Evolutionary conservation across 1,140 invertebrate genomes (phyloP).

Genomic region (Cotesia glomerata): DNA sequence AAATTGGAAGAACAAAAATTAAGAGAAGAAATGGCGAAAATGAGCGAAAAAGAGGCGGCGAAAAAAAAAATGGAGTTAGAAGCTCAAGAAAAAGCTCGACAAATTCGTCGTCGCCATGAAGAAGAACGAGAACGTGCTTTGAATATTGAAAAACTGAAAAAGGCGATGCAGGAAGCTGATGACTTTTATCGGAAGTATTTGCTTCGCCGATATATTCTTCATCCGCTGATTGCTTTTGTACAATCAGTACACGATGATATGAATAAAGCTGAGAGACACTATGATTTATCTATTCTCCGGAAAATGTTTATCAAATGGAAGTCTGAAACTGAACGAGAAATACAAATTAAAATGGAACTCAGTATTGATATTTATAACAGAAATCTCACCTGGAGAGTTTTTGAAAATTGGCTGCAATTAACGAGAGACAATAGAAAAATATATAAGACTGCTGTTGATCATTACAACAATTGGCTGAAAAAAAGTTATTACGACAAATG

Average conservation of each 20-base stretch:
- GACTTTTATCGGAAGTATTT: constrained; percentile 50
- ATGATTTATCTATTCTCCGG: constrained; percentile 30
- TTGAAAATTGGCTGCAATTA: constrained; percentile 44
- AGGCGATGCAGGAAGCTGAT: constrained; percentile 41
- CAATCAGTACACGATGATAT: constrained; percentile 39
- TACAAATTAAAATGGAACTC: constrained; percentile 35
- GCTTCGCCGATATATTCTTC: constrained; percentile 46
- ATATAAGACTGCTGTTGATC: constrained; percentile 51
- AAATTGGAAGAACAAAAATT: constrained; percentile 43
- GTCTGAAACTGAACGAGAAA: not conserved
- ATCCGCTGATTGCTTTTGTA: constrained; percentile 44
- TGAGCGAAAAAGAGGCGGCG: constrained; percentile 38
- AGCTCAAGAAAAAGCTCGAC: constrained; percentile 45
- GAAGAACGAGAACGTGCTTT: constrained; percentile 41
- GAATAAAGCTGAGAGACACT: constrained; percentile 41
- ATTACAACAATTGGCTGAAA: constrained; percentile 49
- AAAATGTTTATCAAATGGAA: constrained; percentile 30
- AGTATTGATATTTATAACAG: constrained; percentile 36
- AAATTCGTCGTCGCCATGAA: constrained; percentile 41
- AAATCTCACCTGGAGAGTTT: constrained; percentile 40
- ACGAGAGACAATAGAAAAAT: constrained; percentile 38
- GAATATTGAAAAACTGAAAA: constrained; percentile 44
- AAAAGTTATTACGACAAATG: constrained; percentile 41
- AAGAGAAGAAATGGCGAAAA: constrained; percentile 36
- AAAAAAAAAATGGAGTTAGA: constrained; percentile 40